Evolutionary conservation across 2,113 vertebrate genomes (phyloP).

Genomic region (Apteryx owenii): DNA sequence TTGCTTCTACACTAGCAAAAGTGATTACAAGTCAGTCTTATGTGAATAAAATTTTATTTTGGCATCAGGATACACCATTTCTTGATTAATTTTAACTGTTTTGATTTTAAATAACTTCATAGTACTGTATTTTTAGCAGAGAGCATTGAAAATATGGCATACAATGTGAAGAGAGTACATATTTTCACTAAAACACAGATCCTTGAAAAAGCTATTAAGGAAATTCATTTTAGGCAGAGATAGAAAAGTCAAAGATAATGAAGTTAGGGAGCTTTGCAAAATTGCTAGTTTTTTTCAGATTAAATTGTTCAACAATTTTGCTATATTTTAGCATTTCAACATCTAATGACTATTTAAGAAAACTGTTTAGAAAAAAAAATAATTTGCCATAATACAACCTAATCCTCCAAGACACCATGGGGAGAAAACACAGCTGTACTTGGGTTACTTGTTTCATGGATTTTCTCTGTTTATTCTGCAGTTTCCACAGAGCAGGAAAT

Average conservation of each 20-base stretch:
- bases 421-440: neutral
- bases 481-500: neutral
- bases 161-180: neutral
- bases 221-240: neutral
- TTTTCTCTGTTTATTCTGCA: neutral
- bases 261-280: neutral
- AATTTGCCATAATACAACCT: neutral
- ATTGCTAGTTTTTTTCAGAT: neutral
- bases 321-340: neutral
- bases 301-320: neutral
- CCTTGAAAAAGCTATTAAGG: neutral
- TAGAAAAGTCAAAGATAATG: neutral
- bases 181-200: neutral
- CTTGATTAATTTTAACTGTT: neutral
- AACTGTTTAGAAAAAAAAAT: neutral
- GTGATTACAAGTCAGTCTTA: neutral
- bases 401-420: neutral
- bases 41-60: neutral
- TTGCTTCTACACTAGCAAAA: neutral
- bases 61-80: neutral
- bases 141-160: neutral
- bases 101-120: neutral
- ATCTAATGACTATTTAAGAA: neutral
- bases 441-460: neutral
- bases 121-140: neutral